These are phyloP conservation scores for Protonemura montana DNA, from an alignment of 2,888 invertebrate species.

Conservation along the genomic window DNA sequence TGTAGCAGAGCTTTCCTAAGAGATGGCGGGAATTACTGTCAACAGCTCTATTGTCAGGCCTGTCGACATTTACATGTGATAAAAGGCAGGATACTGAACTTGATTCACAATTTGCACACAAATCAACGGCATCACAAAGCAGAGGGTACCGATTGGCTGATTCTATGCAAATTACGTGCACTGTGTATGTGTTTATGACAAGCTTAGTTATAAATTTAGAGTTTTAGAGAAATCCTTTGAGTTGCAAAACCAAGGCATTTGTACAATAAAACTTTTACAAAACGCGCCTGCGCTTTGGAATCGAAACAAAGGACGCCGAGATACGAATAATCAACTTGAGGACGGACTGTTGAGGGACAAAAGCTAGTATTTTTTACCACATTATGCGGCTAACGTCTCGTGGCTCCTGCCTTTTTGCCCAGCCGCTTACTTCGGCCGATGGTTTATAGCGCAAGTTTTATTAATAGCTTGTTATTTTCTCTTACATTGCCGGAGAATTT, in stretches of 20 bases:
- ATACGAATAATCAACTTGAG: slow-evolving; percentile 36
- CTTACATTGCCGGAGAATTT: slow-evolving; percentile 30
- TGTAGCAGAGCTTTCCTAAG: neutral
- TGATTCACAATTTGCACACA: slow-evolving; percentile 45
- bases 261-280: slow-evolving; percentile 20
- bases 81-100: slow-evolving; percentile 42
- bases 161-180: slow-evolving; percentile 8
- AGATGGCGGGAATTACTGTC: slow-evolving; percentile 26
- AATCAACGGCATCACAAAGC: slow-evolving; percentile 37
- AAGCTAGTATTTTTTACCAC: slow-evolving; percentile 5
- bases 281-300: neutral
- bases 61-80: slow-evolving; percentile 12
- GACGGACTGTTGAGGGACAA: slow-evolving; percentile 16
- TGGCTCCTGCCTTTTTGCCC: neutral
- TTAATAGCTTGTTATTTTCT: slow-evolving; percentile 36
- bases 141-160: slow-evolving; percentile 1
- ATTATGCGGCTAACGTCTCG: slow-evolving; percentile 1
- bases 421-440: slow-evolving; percentile 21
- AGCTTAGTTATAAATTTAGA: slow-evolving; percentile 34
- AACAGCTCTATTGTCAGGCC: neutral
- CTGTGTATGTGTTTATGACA: slow-evolving; percentile 35
- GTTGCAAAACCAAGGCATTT: slow-evolving; percentile 26
- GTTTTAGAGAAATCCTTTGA: slow-evolving; percentile 35
- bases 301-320: slow-evolving; percentile 32
- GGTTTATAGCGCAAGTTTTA: slow-evolving; percentile 35